These are phyloP conservation scores for Macroramphosus scolopax DNA, from an alignment of 2,797 vertebrate genomes.

Conservation along the genomic window DNA sequence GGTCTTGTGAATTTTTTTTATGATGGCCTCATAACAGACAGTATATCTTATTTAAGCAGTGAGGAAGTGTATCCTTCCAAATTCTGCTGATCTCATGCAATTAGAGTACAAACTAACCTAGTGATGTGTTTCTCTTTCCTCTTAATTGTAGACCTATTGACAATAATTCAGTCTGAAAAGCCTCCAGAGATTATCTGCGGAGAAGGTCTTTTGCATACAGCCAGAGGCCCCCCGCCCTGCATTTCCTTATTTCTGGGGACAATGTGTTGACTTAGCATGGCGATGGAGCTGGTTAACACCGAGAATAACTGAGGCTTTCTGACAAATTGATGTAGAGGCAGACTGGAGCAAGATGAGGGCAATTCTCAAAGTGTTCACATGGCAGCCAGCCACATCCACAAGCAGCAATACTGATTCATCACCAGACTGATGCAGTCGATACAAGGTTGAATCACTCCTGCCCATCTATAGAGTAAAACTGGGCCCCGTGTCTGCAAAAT, in stretches of 20 bases:
- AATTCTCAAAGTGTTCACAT: slow-evolving; percentile 52
- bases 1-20: no score
- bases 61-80: neutral
- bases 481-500: no score
- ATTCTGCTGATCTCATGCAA: no score
- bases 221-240: slow-evolving; percentile 10
- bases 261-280: slow-evolving; percentile 2
- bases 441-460: slow-evolving; percentile 37
- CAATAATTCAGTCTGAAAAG: slow-evolving; percentile 20
- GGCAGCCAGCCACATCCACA: slow-evolving; percentile 41
- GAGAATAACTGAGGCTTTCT: slow-evolving; percentile 23
- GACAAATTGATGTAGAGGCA: slow-evolving; percentile 21
- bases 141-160: slow-evolving; percentile 4
- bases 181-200: slow-evolving; percentile 11
- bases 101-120: neutral
- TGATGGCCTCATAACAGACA: no score
- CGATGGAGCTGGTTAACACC: slow-evolving; percentile 6
- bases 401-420: slow-evolving; percentile 18
- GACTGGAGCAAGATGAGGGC: slow-evolving; percentile 7
- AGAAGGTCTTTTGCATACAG: slow-evolving; percentile 22
- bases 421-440: slow-evolving; percentile 34
- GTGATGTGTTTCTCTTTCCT: slow-evolving; percentile 1
- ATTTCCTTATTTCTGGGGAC: neutral
- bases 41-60: no score
- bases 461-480: no score